Evolutionary conservation across 2,113 vertebrate species (phyloP).

Genomic region (Grus americana): DNA sequence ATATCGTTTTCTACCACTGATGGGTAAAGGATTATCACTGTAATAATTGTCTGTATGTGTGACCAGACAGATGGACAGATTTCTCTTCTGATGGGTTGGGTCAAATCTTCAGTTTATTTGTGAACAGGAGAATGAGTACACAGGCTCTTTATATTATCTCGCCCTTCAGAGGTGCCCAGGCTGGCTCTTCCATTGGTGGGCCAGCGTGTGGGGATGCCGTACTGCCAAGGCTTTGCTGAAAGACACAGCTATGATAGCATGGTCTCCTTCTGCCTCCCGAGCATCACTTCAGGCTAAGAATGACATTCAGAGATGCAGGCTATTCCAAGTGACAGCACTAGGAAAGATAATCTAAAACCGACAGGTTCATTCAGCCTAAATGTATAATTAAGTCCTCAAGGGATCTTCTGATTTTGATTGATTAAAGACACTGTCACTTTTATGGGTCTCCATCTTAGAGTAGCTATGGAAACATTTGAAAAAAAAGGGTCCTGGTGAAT

Average conservation of each 20-base stretch:
- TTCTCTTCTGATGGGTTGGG: not conserved
- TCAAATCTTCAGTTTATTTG: not conserved
- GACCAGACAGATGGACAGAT: not conserved
- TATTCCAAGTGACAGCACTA: not conserved
- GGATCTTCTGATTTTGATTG: not conserved
- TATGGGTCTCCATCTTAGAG: not conserved
- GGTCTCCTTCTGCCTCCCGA: not conserved
- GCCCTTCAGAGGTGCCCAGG: not conserved
- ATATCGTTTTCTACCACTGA: not conserved
- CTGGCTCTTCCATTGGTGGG: not conserved
- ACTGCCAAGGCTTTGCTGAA: not conserved
- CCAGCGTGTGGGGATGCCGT: not conserved
- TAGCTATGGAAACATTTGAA: not conserved
- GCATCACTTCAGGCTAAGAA: not conserved
- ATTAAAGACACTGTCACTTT: not conserved
- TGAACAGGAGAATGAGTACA: not conserved
- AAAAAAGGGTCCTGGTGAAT: not conserved
- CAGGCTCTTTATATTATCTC: not conserved
- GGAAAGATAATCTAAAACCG: not conserved
- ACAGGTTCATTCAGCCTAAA: not conserved
- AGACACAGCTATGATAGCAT: fast-evolving
- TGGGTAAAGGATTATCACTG: not conserved
- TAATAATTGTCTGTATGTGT: not conserved
- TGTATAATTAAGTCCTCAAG: not conserved
- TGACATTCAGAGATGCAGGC: not conserved